Percentiles rank a stretch among this genome's conserved stretches.
Conservation (phyloP, 64 coral and sea anemone genomes). For the Porites australiensis region DNA sequence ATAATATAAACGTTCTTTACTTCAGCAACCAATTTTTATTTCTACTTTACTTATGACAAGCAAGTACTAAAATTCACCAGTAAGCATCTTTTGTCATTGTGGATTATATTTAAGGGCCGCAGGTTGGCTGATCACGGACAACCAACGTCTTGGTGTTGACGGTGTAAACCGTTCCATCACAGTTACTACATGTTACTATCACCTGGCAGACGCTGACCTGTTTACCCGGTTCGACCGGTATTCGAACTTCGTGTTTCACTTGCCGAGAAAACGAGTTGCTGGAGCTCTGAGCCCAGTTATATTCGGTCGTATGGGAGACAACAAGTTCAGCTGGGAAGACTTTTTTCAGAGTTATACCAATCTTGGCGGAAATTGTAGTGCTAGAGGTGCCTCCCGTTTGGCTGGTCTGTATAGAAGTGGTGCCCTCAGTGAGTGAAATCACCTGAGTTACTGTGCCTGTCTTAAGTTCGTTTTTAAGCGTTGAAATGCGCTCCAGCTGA, state of each 20-base stretch:
- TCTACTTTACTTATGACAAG: too few species aligned
- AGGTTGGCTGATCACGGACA: too few species aligned
- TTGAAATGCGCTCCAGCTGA: background rate
- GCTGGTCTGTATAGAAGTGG: background rate
- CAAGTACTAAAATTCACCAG: too few species aligned
- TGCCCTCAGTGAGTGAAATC: conserved; percentile 17
- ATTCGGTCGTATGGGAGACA: background rate
- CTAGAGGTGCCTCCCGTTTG: background rate
- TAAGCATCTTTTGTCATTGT: too few species aligned
- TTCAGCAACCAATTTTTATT: too few species aligned
- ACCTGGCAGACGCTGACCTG: conserved; percentile 23
- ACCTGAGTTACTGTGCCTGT: background rate
- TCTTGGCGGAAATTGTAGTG: background rate
- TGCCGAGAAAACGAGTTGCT: background rate
- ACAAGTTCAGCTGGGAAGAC: conserved; percentile 8
- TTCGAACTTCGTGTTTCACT: background rate
- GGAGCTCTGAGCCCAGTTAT: conserved; percentile 6
- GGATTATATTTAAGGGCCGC: too few species aligned
- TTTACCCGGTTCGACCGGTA: conserved; percentile 7
- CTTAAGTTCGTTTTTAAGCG: background rate
- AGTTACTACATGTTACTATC: conserved; percentile 7
- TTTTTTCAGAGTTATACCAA: background rate
- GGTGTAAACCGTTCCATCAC: conserved; percentile 29
- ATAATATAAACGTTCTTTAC: too few species aligned
- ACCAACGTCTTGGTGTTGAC: background rate